phyloP scores from a whole-genome alignment of 30 jellyfish, hydroid and myxozoan species.

The Aurelia aurita complex sp. Pacific region DNA sequence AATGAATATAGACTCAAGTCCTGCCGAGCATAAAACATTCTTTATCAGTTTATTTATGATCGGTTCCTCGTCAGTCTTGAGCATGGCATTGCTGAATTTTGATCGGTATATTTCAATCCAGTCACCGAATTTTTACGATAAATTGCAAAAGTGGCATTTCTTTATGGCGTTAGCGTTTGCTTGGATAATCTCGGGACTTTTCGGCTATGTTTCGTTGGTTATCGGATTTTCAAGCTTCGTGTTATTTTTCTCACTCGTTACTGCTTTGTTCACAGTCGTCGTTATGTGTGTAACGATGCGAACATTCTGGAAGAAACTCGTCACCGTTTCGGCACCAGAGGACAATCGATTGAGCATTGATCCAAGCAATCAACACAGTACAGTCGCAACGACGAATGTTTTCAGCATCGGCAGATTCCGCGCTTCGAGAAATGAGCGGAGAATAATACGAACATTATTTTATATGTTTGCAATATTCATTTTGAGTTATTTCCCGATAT shows the following conservation, averaged over 20 bases:
- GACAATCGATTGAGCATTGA: conserved; percentile 62
- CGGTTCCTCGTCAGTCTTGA: conserved; percentile 62
- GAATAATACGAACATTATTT: conserved; percentile 63
- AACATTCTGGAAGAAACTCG: conserved; percentile 65
- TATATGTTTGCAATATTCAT: conserved; percentile 59
- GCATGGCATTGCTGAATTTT: conserved; percentile 71
- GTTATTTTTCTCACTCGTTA: conserved; percentile 3
- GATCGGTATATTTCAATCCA: conserved; percentile 69
- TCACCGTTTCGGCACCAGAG: conserved; percentile 57
- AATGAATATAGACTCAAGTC: neutral
- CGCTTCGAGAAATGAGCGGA: conserved; percentile 62
- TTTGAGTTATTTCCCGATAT: conserved; percentile 62
- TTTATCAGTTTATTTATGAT: conserved; percentile 33
- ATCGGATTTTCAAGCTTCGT: conserved; percentile 4
- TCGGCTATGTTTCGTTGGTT: neutral
- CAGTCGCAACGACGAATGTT: conserved; percentile 67
- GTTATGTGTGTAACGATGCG: conserved; percentile 73
- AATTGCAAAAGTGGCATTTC: conserved; percentile 15
- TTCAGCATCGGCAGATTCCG: conserved; percentile 68
- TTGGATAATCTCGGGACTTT: neutral
- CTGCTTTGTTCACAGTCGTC: conserved; percentile 49
- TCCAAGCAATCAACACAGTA: conserved; percentile 63
- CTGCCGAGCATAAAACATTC: neutral
- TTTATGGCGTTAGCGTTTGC: neutral
- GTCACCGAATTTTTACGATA: conserved; percentile 23